These are phyloP conservation scores for Erythrocercus mccallii DNA, from an alignment of 2,113 vertebrate species.

Conservation along the genomic window DNA sequence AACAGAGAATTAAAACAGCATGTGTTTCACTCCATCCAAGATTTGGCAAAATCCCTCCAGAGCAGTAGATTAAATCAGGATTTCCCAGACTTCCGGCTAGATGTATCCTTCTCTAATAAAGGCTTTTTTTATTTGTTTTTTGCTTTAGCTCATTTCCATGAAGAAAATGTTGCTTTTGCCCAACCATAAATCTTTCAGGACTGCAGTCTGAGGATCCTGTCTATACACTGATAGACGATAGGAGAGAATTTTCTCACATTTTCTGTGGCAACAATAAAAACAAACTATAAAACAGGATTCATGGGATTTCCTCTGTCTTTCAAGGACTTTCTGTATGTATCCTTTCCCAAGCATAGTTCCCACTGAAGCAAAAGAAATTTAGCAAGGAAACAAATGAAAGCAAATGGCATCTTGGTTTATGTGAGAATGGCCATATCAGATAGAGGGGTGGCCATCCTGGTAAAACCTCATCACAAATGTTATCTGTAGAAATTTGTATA, in stretches of 20 bases:
- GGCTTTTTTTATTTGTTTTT: slow-evolving; percentile 10
- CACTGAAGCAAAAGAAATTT: neutral
- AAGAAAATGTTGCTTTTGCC: neutral
- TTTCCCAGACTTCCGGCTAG: slow-evolving; percentile 9
- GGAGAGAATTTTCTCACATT: neutral
- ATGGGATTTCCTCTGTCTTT: neutral
- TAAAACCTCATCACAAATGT: neutral
- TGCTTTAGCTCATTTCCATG: slow-evolving; percentile 3
- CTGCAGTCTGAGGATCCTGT: neutral
- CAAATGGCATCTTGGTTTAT: neutral
- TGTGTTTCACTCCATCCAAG: neutral
- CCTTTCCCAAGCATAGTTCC: neutral
- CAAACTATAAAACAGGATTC: neutral
- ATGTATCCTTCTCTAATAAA: neutral
- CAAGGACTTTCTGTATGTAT: neutral
- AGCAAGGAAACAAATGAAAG: neutral
- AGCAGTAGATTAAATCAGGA: slow-evolving; percentile 13
- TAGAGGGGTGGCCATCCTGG: neutral
- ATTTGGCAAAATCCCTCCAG: neutral
- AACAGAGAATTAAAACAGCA: slow-evolving; percentile 27
- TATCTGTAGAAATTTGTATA: neutral
- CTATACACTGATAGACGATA: neutral
- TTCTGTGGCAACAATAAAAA: neutral
- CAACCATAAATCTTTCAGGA: neutral
- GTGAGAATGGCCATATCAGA: neutral